Evolutionary conservation across 2,888 invertebrate genomes (phyloP), one percentile per base, ranked within the genome.

Genomic region (Rhabditoides inermis): DNA sequence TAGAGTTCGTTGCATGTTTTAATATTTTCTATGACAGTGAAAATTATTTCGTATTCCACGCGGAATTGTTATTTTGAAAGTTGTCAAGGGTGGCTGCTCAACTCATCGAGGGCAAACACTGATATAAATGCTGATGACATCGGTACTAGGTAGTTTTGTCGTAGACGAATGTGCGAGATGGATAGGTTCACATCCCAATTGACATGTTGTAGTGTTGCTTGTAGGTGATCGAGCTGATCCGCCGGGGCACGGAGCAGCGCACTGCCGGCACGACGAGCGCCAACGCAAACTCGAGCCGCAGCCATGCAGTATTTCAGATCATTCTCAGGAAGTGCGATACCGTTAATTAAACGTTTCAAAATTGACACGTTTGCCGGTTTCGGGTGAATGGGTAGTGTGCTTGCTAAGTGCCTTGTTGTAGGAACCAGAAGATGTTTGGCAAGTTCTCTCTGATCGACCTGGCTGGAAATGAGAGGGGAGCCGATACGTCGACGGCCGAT

Each of bases 271-370:
- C 88, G 81, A 98, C 98, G 35, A 91, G 92, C 49, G 95, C 95
- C 50, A 98, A 98, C 80, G 86, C 88, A 57, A 94, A 98, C 81
- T 95, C 94, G 49, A 95, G 95, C 40, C 84, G 98, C 68, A 95
- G 95, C 55, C 98, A 98, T 82, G 98, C 98, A 53, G 91, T 98
- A 73, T 98, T 98, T 82, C 95, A 98, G 82, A 90, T 98, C 63
- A 85, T 90, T 61, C 83, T 94, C 55, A 72, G 79, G 51, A 77
- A 77, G 63, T 61, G 18, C 48, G 61, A n/a, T n/a, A n/a, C n/a
- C n/a, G n/a, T n/a, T n/a, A n/a, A n/a, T n/a, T n/a, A n/a, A n/a
- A n/a, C n/a, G n/a, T n/a, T n/a, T n/a, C n/a, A n/a, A n/a, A n/a
- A n/a, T n/a, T n/a, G n/a, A n/a, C n/a, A n/a, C n/a, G n/a, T n/a